phyloP scores from a whole-genome alignment of 1,140 invertebrate genomes.

The Rhopalosiphum maidis region DNA sequence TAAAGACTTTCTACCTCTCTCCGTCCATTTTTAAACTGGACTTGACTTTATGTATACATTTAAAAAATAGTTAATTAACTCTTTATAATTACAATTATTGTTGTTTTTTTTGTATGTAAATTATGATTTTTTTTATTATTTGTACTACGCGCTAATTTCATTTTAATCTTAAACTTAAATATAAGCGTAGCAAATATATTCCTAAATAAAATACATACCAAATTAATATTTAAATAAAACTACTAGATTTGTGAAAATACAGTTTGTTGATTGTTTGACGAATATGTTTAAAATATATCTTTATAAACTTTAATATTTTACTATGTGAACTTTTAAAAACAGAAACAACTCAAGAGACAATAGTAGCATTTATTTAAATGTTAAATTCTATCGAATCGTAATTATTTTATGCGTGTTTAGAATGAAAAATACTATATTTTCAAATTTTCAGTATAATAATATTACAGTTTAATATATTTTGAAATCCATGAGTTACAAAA shows the following conservation, averaged over 20 bases:
- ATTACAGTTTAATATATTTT: not conserved
- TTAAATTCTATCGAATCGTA: not conserved
- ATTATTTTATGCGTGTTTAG: not conserved
- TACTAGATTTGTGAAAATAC: not conserved
- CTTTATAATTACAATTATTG: conserved; percentile 21
- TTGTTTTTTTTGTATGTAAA: not conserved
- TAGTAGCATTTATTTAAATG: not conserved
- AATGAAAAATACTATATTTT: not conserved
- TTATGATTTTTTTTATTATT: not conserved
- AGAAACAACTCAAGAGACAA: not conserved
- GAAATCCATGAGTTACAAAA: not conserved
- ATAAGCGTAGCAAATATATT: not conserved
- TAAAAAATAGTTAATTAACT: conserved; percentile 11
- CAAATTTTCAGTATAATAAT: not conserved
- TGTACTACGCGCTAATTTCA: not conserved
- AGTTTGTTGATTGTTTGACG: no score
- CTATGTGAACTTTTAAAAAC: not conserved
- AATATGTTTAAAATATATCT: not conserved
- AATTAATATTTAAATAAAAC: not conserved
- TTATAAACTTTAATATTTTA: not conserved
- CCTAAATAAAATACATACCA: not conserved
- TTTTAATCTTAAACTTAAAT: not conserved
- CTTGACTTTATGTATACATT: not conserved
- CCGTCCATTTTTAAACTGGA: not conserved
- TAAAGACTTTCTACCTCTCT: not conserved